Percentiles rank a stretch among this genome's conserved stretches.
These are phyloP conservation scores for Hemaris fuciformis DNA, from an alignment of 2,888 invertebrate genomes.

Conservation along the genomic window DNA sequence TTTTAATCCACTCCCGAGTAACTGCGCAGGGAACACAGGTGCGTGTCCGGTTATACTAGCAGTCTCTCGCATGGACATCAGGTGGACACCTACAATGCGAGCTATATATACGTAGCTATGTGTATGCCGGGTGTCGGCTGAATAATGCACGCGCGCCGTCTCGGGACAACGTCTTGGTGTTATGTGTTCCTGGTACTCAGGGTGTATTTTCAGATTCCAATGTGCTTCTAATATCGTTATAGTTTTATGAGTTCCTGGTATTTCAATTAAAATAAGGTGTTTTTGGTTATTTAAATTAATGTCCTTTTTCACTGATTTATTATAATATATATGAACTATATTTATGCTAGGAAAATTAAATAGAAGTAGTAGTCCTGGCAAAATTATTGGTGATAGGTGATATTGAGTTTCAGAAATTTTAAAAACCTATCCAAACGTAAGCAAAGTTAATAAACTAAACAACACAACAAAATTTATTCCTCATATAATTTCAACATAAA, in stretches of 20 bases:
- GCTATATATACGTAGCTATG: slow-evolving; percentile 15
- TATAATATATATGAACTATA: too few species aligned
- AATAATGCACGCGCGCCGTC: slow-evolving; percentile 61
- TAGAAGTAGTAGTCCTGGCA: too few species aligned
- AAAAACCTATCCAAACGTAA: too few species aligned
- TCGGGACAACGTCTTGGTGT: slow-evolving; percentile 43
- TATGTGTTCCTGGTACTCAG: slow-evolving; percentile 44
- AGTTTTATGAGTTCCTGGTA: neutral
- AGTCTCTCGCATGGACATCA: slow-evolving; percentile 41
- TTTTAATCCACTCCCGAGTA: too few species aligned
- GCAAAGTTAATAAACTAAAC: too few species aligned
- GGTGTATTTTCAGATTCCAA: neutral
- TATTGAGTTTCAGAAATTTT: too few species aligned
- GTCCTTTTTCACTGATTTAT: too few species aligned
- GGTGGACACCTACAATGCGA: slow-evolving; percentile 55
- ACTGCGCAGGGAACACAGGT: neutral
- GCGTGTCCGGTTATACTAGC: slow-evolving; percentile 13
- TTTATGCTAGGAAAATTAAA: too few species aligned
- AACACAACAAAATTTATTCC: too few species aligned
- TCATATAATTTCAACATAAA: too few species aligned
- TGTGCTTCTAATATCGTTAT: neutral
- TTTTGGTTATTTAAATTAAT: too few species aligned
- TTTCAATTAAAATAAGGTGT: neutral
- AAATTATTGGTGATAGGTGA: too few species aligned
- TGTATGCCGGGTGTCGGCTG: slow-evolving; percentile 59